Evolutionary conservation across 2,888 invertebrate species (phyloP).

Genomic region (Octonoba sinensis): DNA sequence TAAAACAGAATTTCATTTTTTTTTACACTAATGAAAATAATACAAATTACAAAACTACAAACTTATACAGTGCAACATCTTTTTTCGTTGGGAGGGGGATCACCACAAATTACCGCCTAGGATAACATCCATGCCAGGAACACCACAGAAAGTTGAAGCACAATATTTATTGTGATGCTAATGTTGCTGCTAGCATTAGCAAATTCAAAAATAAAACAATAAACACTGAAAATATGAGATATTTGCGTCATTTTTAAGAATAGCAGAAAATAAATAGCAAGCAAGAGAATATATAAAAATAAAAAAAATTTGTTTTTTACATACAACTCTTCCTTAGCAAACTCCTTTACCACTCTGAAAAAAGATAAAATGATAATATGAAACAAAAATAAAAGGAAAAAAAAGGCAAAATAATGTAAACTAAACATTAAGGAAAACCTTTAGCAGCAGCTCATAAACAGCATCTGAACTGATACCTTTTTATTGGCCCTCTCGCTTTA

Average conservation of each 20-base stretch:
- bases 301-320: conserved; percentile 58
- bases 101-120: too few species aligned
- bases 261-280: conserved; percentile 14
- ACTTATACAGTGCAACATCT: too few species aligned
- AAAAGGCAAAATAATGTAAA: conserved; percentile 14
- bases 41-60: too few species aligned
- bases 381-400: conserved; percentile 42
- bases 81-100: too few species aligned
- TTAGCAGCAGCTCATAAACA: not conserved
- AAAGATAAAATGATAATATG: conserved; percentile 49
- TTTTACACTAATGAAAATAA: too few species aligned
- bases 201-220: not conserved
- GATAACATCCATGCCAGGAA: too few species aligned
- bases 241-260: conserved; percentile 29
- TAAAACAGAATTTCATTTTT: too few species aligned
- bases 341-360: conserved; percentile 63
- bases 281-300: conserved; percentile 37
- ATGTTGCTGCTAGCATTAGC: too few species aligned
- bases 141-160: too few species aligned
- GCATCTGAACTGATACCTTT: conserved; percentile 33
- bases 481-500: conserved; percentile 39
- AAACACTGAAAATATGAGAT: not conserved
- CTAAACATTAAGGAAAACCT: conserved; percentile 6
- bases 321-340: conserved; percentile 63
- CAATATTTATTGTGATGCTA: too few species aligned